These are phyloP conservation scores for Caenorhabditis sp. DNA, from an alignment of 2,888 invertebrate genomes.

Conservation along the genomic window DNA sequence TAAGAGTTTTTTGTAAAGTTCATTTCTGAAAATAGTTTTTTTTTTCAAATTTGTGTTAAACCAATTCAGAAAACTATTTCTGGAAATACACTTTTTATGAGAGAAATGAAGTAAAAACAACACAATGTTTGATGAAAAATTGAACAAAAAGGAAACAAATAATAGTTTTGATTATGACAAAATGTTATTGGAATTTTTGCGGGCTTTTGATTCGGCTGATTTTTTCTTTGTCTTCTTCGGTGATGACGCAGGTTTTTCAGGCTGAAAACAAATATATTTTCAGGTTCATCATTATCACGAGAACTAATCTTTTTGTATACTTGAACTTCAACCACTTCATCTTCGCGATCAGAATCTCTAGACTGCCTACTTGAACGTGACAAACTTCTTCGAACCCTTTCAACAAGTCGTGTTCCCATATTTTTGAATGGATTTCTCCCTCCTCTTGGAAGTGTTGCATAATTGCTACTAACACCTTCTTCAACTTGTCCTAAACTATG, in stretches of 20 bases:
- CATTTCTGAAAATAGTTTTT: no score
- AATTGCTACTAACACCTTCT: conserved; percentile 45
- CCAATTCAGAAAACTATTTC: no score
- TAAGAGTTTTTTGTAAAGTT: no score
- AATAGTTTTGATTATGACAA: neutral
- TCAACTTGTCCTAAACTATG: conserved; percentile 48
- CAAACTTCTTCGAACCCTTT: conserved; percentile 63
- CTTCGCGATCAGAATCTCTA: conserved; percentile 39
- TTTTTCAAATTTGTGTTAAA: no score
- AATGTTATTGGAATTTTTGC: conserved; percentile 29
- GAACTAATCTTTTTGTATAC: conserved; percentile 39
- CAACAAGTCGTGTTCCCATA: conserved; percentile 67
- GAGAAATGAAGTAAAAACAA: neutral
- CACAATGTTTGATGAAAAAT: neutral
- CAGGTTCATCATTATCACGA: neutral
- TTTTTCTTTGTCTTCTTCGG: conserved; percentile 64
- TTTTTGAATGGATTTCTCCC: conserved; percentile 59
- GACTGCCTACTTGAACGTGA: conserved; percentile 50
- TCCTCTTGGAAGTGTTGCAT: conserved; percentile 54
- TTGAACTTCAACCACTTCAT: conserved; percentile 38
- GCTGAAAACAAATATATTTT: conserved; percentile 16
- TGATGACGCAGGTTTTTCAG: conserved; percentile 45
- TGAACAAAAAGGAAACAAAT: neutral
- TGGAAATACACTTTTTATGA: neutral
- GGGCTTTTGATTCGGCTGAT: conserved; percentile 58